Evolutionary conservation across 2,797 vertebrate species (phyloP).

Genomic region (Macrochelys suwanniensis): DNA sequence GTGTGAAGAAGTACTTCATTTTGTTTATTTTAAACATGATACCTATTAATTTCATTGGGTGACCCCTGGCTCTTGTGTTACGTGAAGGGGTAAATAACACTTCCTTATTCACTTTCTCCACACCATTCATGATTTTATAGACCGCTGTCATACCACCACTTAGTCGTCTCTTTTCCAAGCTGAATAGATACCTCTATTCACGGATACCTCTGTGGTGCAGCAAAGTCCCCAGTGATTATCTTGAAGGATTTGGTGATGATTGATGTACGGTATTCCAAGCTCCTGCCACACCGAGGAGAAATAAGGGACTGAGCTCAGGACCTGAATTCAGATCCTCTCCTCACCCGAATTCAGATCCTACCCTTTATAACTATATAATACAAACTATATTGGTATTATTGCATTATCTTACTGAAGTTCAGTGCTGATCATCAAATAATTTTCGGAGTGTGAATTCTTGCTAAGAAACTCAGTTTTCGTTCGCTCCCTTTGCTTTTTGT

Average conservation of each 20-base stretch:
- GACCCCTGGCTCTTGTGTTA: not conserved
- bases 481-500: not conserved
- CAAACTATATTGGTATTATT: not conserved
- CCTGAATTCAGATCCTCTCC: not conserved
- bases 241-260: not conserved
- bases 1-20: not conserved
- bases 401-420: not conserved
- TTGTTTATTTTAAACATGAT: not conserved
- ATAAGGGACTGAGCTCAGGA: not conserved
- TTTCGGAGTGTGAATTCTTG: not conserved
- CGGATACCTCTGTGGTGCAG: not conserved
- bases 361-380: not conserved
- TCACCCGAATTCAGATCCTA: not conserved
- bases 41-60: not conserved
- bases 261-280: not conserved
- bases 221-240: not conserved
- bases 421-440: not conserved
- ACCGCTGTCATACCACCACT: fast-evolving
- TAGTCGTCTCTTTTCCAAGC: not conserved
- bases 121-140: not conserved
- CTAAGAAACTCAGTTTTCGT: not conserved
- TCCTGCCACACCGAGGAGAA: not conserved
- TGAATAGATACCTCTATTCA: no score
- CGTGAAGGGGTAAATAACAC: not conserved
- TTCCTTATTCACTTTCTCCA: not conserved